phyloP scores from a whole-genome alignment of 2,797 vertebrate species.

The Champsocephalus esox region DNA sequence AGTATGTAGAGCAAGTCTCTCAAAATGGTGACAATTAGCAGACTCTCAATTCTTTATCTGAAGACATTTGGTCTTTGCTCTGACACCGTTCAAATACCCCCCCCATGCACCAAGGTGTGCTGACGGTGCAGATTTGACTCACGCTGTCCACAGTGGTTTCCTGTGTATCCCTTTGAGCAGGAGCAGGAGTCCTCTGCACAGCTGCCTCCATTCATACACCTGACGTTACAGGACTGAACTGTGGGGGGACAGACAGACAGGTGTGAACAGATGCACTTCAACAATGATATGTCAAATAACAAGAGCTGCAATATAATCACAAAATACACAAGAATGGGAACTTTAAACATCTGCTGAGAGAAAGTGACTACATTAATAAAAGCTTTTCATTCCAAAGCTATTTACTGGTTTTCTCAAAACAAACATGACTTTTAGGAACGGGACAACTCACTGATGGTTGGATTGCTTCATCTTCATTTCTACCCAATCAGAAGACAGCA shows the following conservation, averaged over 20 bases:
- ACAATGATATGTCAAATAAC: constrained; percentile 5
- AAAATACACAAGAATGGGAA: neutral
- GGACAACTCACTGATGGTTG: neutral
- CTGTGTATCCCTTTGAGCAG: constrained; percentile 91
- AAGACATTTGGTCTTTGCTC: neutral
- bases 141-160: constrained; percentile 93
- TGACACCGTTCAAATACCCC: no score
- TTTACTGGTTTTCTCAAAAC: neutral
- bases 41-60: no score
- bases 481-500: neutral
- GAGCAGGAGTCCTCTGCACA: constrained; percentile 89
- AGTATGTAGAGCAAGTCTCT: no score
- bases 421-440: neutral
- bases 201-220: constrained; percentile 93
- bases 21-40: no score
- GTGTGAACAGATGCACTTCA: constrained; percentile 11
- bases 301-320: neutral
- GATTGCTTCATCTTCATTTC: neutral
- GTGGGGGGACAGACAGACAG: constrained; percentile 10
- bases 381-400: neutral
- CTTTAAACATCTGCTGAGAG: neutral
- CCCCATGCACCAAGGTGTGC: neutral
- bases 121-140: constrained; percentile 75
- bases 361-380: neutral
- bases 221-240: constrained; percentile 90